phyloP scores from a whole-genome alignment of 2,888 invertebrate species.

The Hypolimnas misippus region DNA sequence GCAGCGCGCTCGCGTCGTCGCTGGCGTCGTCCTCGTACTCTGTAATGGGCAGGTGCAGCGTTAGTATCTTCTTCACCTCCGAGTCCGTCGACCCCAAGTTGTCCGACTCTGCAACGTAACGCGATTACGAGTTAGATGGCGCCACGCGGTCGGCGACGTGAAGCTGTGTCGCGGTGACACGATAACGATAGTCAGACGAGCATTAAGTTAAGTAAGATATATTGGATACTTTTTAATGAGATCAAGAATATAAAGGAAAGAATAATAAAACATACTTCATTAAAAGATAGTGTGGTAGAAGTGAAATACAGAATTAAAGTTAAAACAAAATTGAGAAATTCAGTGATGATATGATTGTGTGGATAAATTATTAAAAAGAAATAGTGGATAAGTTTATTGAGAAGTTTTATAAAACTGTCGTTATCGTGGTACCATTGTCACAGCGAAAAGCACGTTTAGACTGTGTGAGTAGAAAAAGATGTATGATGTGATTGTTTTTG shows the following conservation, averaged over 20 bases:
- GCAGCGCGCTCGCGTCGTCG: slow-evolving; percentile 85
- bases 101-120: slow-evolving; percentile 90
- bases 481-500: slow-evolving; percentile 29
- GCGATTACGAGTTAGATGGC: slow-evolving; percentile 19
- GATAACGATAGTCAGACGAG: slow-evolving; percentile 37
- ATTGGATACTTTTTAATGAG: neutral
- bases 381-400: slow-evolving; percentile 4
- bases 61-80: slow-evolving; percentile 96
- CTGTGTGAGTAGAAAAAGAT: slow-evolving; percentile 40
- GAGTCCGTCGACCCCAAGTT: slow-evolving; percentile 97
- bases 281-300: too few relatives aligned
- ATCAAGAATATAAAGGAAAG: neutral
- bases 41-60: slow-evolving; percentile 96
- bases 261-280: neutral
- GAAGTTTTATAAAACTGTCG: slow-evolving; percentile 26
- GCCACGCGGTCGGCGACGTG: slow-evolving; percentile 37
- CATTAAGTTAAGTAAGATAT: too few relatives aligned
- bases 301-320: neutral
- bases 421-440: slow-evolving; percentile 41
- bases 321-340: neutral
- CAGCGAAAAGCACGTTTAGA: slow-evolving; percentile 46
- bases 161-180: slow-evolving; percentile 48
- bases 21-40: slow-evolving; percentile 95
- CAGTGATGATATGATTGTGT: slow-evolving; percentile 1
- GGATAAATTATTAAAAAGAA: neutral